These are phyloP conservation scores for Leptonema lineaticorne DNA, from an alignment of 1,140 invertebrate genomes.

Conservation along the genomic window DNA sequence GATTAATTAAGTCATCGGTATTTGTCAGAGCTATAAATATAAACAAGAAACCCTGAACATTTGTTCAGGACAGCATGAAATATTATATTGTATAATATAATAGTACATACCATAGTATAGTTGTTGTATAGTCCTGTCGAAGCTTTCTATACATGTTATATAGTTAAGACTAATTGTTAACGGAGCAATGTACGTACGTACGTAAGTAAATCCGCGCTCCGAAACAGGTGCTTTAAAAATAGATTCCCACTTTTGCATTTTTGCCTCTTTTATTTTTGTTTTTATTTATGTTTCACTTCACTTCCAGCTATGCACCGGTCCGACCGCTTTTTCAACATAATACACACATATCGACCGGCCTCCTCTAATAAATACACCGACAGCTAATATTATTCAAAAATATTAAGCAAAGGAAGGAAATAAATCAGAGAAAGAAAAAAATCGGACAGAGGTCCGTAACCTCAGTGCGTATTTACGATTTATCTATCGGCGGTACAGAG, in stretches of 20 bases:
- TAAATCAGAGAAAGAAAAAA: too few species aligned
- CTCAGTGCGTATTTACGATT: too few species aligned
- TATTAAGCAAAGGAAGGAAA: too few species aligned
- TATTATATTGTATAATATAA: too few species aligned
- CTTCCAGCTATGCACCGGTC: background rate
- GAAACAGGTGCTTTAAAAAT: conserved; percentile 2
- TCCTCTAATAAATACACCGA: background rate
- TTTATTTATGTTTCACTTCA: too few species aligned
- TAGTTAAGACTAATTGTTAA: conserved; percentile 1
- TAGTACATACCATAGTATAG: too few species aligned
- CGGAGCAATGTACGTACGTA: background rate
- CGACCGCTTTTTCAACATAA: conserved; percentile 8
- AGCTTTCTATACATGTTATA: too few species aligned
- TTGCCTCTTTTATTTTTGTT: conserved; percentile 5
- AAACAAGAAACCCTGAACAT: background rate
- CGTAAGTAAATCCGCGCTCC: background rate
- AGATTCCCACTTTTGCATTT: conserved; percentile 7
- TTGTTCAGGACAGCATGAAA: too few species aligned
- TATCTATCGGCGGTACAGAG: too few species aligned
- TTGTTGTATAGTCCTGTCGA: too few species aligned
- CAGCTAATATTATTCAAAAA: too few species aligned
- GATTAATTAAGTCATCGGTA: background rate
- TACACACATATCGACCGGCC: background rate
- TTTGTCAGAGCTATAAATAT: background rate
- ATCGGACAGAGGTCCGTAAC: too few species aligned